These are phyloP conservation scores for Pteronotus mesoamericanus DNA, from an alignment of 2,797 vertebrate species.

Conservation along the genomic window DNA sequence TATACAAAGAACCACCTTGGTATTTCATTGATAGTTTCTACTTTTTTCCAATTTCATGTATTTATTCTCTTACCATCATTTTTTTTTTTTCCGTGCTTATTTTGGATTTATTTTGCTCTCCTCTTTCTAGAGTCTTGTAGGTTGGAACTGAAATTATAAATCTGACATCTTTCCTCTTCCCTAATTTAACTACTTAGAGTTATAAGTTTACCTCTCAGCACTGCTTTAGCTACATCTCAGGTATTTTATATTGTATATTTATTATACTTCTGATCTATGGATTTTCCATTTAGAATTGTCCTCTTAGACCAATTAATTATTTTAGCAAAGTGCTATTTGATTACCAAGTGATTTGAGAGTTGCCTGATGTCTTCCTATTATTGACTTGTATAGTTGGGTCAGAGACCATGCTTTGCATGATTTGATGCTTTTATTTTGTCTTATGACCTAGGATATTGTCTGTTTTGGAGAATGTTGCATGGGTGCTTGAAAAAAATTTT, in stretches of 20 bases:
- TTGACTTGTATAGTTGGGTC: neutral
- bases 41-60: neutral
- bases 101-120: no score
- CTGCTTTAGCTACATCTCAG: neutral
- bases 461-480: neutral
- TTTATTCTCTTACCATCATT: neutral
- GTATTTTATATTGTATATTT: neutral
- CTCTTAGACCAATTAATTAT: neutral
- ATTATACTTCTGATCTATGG: neutral
- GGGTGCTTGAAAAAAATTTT: neutral
- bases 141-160: neutral
- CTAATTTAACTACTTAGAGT: neutral
- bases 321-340: neutral
- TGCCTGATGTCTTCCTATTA: neutral
- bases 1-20: slow-evolving; percentile 16
- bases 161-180: neutral
- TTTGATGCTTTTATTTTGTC: neutral
- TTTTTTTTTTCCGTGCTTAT: neutral
- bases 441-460: neutral
- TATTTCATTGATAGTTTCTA: neutral
- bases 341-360: neutral
- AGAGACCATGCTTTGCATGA: neutral
- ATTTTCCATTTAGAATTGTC: neutral
- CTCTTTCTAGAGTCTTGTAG: neutral
- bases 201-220: no score